A percentile compares a stretch with the other conserved stretches of the same genome.
Conservation (phyloP, 2,113 vertebrate species). For the Dipodomys stephensi region DNA sequence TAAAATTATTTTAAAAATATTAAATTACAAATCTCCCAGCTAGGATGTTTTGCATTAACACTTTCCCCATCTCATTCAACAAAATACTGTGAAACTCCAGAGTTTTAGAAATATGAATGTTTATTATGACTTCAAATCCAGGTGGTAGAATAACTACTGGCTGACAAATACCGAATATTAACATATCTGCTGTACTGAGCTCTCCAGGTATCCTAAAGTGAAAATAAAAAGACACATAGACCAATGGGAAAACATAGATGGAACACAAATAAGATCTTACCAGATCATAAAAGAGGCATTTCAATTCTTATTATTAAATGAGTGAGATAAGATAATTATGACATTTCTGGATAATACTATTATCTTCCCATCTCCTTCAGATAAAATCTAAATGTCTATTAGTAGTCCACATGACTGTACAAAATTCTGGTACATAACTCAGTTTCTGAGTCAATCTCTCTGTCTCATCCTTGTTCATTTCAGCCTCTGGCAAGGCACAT, state of each 20-base stretch:
- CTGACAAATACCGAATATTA: not conserved
- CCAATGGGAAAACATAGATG: not conserved
- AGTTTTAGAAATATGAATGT: not conserved
- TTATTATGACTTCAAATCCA: slow-evolving; percentile 15
- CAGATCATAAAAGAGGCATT: slow-evolving; percentile 23
- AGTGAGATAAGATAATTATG: not conserved
- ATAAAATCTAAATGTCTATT: not conserved
- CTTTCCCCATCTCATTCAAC: not conserved
- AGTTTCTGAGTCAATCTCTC: not conserved
- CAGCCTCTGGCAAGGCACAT: not conserved
- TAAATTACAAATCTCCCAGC: not conserved
- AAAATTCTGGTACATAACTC: not conserved
- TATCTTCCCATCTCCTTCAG: not conserved
- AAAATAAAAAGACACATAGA: not conserved
- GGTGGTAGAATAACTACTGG: not conserved
- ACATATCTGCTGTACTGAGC: not conserved
- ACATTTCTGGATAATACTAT: not conserved
- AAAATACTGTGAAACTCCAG: not conserved
- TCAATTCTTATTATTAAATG: slow-evolving; percentile 13
- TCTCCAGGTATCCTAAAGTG: not conserved
- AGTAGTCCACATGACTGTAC: not conserved
- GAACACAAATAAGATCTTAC: not conserved
- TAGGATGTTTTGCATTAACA: not conserved
- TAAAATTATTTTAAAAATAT: not conserved
- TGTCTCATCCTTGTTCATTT: not conserved